These are phyloP conservation scores for Nesidiocoris tenuis DNA, from an alignment of 2,888 invertebrate species.

Conservation along the genomic window DNA sequence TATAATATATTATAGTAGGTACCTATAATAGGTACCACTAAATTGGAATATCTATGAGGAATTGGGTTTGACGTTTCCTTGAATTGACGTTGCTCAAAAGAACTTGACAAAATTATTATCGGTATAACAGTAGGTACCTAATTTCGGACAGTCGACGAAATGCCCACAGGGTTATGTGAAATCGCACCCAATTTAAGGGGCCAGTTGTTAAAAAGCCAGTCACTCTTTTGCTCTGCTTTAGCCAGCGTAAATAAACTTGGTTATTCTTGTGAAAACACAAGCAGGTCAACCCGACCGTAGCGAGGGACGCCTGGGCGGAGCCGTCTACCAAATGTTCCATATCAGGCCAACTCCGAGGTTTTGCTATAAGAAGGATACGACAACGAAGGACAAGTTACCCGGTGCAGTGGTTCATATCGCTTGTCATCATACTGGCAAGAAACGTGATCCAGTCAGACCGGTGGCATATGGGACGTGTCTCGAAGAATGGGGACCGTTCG, in stretches of 20 bases:
- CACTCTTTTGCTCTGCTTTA: neutral
- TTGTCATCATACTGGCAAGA: slow-evolving; percentile 25
- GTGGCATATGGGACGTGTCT: slow-evolving; percentile 6
- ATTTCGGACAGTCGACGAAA: too few relatives aligned
- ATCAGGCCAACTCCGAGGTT: slow-evolving; percentile 19
- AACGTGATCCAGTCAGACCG: slow-evolving; percentile 28
- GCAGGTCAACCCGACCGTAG: slow-evolving; percentile 26
- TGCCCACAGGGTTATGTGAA: too few relatives aligned
- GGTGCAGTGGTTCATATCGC: slow-evolving; percentile 18
- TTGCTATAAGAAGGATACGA: slow-evolving; percentile 14
- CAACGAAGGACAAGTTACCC: slow-evolving; percentile 21
- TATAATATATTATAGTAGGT: too few relatives aligned
- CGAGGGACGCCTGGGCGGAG: slow-evolving; percentile 13
- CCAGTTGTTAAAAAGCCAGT: neutral
- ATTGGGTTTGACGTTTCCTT: too few relatives aligned
- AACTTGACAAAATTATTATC: too few relatives aligned
- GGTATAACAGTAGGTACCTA: too few relatives aligned
- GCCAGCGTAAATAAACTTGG: neutral
- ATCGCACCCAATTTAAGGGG: too few relatives aligned
- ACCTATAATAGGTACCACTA: too few relatives aligned
- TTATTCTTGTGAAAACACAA: neutral
- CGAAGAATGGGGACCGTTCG: neutral
- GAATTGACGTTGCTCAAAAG: too few relatives aligned
- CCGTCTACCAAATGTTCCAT: slow-evolving; percentile 34
- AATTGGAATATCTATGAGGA: too few relatives aligned